Conservation (phyloP, 2,113 vertebrate species). For the Apistogramma diplotaenia region DNA sequence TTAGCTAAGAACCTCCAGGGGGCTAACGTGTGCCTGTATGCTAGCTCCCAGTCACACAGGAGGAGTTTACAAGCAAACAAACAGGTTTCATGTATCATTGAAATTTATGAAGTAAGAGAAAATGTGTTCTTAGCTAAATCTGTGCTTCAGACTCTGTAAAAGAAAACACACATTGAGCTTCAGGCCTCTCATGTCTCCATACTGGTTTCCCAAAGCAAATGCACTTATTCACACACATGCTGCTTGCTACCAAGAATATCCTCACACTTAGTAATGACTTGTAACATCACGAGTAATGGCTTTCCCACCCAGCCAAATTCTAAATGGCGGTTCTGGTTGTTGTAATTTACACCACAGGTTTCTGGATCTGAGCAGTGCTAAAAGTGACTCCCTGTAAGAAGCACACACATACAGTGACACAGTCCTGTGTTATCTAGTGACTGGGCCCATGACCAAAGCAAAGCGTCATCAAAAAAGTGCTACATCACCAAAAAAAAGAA, state of each 20-base stretch:
- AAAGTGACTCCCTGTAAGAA: slow-evolving; percentile 36
- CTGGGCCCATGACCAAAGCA: slow-evolving; percentile 17
- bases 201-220: slow-evolving; percentile 17
- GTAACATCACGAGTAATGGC: slow-evolving; percentile 46
- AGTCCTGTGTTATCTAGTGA: slow-evolving; percentile 1
- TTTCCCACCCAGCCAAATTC: slow-evolving; percentile 47
- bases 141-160: not conserved
- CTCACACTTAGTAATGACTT: slow-evolving; percentile 48
- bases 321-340: slow-evolving; percentile 49
- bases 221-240: slow-evolving; percentile 24
- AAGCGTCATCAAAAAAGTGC: slow-evolving; percentile 17
- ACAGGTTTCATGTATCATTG: not conserved
- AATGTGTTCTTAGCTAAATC: not conserved
- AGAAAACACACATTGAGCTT: not conserved
- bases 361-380: slow-evolving; percentile 56
- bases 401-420: not conserved
- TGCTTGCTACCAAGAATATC: slow-evolving; percentile 42
- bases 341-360: slow-evolving; percentile 60
- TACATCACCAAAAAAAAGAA: not conserved
- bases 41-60: fast-evolving
- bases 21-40: not conserved
- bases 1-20: not conserved
- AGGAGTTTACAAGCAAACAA: not conserved
- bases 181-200: not conserved
- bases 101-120: not conserved